A percentile compares a stretch with the other conserved stretches of the same genome.
Evolutionary conservation across 2,113 vertebrate species (phyloP).

Genomic region (Octodon degus): DNA sequence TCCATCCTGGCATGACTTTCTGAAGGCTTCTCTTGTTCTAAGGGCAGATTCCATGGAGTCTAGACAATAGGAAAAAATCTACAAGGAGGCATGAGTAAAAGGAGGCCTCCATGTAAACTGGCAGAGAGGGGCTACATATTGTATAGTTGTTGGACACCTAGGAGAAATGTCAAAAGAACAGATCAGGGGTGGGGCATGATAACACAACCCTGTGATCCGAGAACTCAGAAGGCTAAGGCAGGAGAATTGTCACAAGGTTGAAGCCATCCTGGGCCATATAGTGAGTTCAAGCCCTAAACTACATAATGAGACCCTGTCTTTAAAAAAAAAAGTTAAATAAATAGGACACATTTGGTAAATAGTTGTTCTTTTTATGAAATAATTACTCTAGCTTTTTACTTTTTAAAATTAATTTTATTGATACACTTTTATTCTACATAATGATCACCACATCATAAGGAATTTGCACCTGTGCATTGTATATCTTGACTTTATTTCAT

Average conservation of each 20-base stretch:
- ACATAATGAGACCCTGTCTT: background rate
- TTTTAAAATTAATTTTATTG: background rate
- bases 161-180: conserved; percentile 42
- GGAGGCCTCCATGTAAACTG: background rate
- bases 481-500: background rate
- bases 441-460: background rate
- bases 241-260: background rate
- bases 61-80: background rate
- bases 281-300: background rate
- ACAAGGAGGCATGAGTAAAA: background rate
- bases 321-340: background rate
- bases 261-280: background rate
- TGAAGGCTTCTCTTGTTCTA: background rate
- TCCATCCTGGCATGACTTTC: background rate
- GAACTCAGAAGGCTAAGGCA: background rate
- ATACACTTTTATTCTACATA: background rate
- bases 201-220: background rate
- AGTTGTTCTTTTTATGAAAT: background rate
- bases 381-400: background rate
- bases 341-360: background rate
- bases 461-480: background rate
- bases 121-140: background rate
- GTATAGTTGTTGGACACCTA: background rate
- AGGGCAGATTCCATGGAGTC: background rate
- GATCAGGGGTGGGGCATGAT: background rate